phyloP scores from a whole-genome alignment of 2,888 invertebrate genomes.

The Clostera curtula region DNA sequence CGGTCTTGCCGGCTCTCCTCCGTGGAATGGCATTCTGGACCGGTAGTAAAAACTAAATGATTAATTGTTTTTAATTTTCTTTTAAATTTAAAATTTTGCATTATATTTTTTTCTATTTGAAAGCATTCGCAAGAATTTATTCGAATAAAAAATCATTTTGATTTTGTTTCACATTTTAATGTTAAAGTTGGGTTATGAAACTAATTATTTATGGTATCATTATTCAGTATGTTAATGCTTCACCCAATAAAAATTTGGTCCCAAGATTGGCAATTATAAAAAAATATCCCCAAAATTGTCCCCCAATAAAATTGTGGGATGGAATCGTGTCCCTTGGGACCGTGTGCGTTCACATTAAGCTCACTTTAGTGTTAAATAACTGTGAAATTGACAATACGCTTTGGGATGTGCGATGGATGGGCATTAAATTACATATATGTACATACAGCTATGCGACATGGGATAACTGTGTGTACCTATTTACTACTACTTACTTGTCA shows the following conservation, averaged over 20 bases:
- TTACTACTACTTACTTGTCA: no score
- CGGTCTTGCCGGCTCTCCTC: no score
- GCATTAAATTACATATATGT: slow-evolving; percentile 4
- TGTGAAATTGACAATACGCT: slow-evolving; percentile 18
- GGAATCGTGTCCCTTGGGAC: slow-evolving; percentile 12
- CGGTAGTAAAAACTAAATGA: no score
- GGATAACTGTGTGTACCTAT: background rate
- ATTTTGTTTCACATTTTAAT: no score
- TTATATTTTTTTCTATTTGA: no score
- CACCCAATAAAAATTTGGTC: slow-evolving; percentile 23
- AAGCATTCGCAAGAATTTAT: no score
- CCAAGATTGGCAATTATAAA: slow-evolving; percentile 58
- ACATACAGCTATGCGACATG: background rate
- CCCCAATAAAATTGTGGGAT: slow-evolving; percentile 29
- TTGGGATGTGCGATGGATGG: slow-evolving; percentile 6
- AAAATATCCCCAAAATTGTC: slow-evolving; percentile 37
- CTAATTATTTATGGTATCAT: no score
- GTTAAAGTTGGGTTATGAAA: no score
- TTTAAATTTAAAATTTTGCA: no score
- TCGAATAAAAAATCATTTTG: no score
- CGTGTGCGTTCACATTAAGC: slow-evolving; percentile 17
- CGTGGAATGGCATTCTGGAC: no score
- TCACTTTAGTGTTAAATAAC: slow-evolving; percentile 9
- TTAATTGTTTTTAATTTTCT: no score
- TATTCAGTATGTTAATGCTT: slow-evolving; percentile 3